Conservation (phyloP, 2,888 invertebrate species). For the Tipula unca region DNA sequence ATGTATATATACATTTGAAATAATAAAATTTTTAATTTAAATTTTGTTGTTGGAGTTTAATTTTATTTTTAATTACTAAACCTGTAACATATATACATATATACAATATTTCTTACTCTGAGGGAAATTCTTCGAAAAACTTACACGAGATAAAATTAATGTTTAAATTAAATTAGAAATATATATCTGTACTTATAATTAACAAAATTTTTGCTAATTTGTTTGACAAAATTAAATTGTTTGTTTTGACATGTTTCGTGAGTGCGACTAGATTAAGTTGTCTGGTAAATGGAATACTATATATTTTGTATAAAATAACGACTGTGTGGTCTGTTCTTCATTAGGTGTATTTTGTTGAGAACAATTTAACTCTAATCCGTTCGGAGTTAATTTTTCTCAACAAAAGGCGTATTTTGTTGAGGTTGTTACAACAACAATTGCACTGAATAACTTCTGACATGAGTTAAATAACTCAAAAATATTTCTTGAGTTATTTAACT, state of each 20-base stretch:
- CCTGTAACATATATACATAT: no score
- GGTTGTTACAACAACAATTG: no score
- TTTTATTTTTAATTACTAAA: neutral
- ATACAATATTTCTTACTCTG: neutral
- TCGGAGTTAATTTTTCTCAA: no score
- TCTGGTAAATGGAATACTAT: neutral
- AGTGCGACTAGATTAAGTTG: neutral
- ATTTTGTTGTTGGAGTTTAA: neutral
- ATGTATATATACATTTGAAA: neutral
- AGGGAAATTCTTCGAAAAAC: neutral
- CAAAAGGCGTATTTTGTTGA: no score
- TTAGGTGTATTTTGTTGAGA: no score
- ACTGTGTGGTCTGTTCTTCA: no score
- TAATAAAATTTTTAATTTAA: neutral
- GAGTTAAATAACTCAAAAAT: no score
- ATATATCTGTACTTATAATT: neutral
- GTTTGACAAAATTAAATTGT: neutral
- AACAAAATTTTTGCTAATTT: neutral
- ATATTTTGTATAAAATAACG: neutral
- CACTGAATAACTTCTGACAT: no score
- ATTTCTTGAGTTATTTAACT: no score
- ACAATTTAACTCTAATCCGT: no score
- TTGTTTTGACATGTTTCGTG: neutral
- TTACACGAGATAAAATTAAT: neutral
- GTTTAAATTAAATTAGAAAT: neutral